Conservation (phyloP, 2,797 vertebrate genomes). For the Tapirus indicus region DNA sequence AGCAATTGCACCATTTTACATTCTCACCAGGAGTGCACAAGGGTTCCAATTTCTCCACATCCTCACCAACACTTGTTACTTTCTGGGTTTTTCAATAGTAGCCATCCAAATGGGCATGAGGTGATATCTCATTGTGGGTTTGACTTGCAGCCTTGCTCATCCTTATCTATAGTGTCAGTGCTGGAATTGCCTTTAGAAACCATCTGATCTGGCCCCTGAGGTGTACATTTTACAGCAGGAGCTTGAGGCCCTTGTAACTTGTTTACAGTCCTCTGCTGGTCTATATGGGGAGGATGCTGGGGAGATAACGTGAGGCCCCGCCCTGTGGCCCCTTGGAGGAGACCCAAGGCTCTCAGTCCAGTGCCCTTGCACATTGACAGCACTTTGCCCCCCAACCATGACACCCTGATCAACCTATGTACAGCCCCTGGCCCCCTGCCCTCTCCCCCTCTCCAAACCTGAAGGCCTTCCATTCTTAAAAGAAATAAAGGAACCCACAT, state of each 20-base stretch:
- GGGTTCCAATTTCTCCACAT: background rate
- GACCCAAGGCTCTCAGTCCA: background rate
- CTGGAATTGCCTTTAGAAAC: background rate
- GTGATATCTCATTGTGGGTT: background rate
- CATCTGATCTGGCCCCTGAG: background rate
- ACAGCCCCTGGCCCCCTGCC: accelerated
- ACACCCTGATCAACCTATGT: background rate
- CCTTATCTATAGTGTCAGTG: background rate
- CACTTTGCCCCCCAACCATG: background rate
- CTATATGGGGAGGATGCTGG: background rate
- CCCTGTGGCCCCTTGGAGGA: background rate
- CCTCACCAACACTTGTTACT: background rate
- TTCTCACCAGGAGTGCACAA: background rate
- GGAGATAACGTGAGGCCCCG: background rate
- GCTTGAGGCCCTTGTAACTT: background rate
- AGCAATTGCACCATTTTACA: background rate
- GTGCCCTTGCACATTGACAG: background rate
- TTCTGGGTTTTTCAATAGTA: background rate
- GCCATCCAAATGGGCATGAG: background rate
- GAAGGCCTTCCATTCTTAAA: slow-evolving; percentile 33
- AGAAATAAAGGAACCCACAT: background rate
- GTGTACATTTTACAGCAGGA: background rate
- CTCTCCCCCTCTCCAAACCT: background rate
- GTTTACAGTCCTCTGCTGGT: background rate
- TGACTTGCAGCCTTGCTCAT: background rate